Base-by-base conservation (phyloP, 2,113 vertebrate genomes). In the Microtus ochrogaster region DNA sequence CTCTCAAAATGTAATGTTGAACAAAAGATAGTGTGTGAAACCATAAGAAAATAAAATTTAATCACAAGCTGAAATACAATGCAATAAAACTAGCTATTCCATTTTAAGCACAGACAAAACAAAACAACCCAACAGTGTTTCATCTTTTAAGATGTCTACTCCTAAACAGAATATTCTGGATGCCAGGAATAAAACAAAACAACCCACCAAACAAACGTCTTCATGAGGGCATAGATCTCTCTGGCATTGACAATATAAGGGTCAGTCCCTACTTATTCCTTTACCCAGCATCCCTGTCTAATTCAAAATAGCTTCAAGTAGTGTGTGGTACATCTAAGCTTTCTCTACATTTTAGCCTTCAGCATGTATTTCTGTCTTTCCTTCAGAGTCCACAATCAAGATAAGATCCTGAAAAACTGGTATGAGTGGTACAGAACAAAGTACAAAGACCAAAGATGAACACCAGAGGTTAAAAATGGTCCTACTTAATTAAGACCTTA, bases 1-100 rank as follows among this genome's bases (percentile, higher is more conserved):
- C 22, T 95, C 58, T 95, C 58, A 44, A 96, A 96, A 97, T 96
- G 21, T 41, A 96, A 88, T 76, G 28, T 8, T 89, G 28, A 88
- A 92, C 76, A 87, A 94, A 70, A 93, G 12, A 88, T 33, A 52
- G 72, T 82, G 22, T n/a, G 84, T 92, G 77, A 95, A 58, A 96
- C 28, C 44, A 74, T 90, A 96, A 92, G 47, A 96, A 93, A 89
- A 93, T 81, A 21, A 96, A 92, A 83, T 83, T 74, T 44, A 95
- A 79, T 66, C 55, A 89, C 82, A 47, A 95, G 83, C 0, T 92
- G 70, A 95, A 96, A 84, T 66, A 22, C 12, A 47, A 9, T 89
- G 6, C 17, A 97, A 81, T 83, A 89, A 97, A 96, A 89, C 28
- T 95, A 90, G 28, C 21, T 17, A 94, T 65, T 92, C 19, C 19